Base-by-base conservation (phyloP, 2,888 invertebrate species). In the Cantharis rufa region DNA sequence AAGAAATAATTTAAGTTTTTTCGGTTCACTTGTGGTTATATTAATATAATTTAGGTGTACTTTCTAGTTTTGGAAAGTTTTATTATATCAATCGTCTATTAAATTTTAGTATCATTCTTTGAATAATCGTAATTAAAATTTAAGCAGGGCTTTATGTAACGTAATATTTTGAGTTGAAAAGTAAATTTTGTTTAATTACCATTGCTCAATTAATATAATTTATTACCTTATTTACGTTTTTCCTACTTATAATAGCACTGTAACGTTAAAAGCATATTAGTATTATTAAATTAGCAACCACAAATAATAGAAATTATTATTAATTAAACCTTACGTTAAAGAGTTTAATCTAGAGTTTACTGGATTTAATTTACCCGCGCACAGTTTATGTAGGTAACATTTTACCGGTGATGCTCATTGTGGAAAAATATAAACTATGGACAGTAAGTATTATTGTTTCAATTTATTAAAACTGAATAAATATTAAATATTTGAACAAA, bases 11-110 rank as follows among this genome's bases (percentile, higher is more conserved):
- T 72, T 72, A 18, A 66, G 24, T 66, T 72, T 72, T 66, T 48
- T 48, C 48, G 48, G 66, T 66, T 61, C 24, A 48, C 72, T 64
- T 62, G 61, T 24, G 48, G 48, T 48, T 27, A 61, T 11, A 15
- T 64, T 66, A 72, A 32, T 32, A 32, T 61, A 66, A 10, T 15
- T 62, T 71, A 72, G 64, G 32, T 72, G 48, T 66, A 72, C 72
- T 72, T 72, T 72, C 72, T 72, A 72, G 64, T 66, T 72, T 72
- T 72, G 66, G 72, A 72, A 72, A 72, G 72, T 72, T 48, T 28
- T 63, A 28, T 72, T 18, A 48, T 18, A 28, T 27, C 32, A 72
- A 72, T 66, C 66, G 66, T 72, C 48, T 48, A 48, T 48, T 48
- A 48, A 48, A 48, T 48, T 48, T 48, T 48, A 48, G 48, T 48